phyloP scores from a whole-genome alignment of 2,888 invertebrate genomes.

The Drosophila neutralis region DNA sequence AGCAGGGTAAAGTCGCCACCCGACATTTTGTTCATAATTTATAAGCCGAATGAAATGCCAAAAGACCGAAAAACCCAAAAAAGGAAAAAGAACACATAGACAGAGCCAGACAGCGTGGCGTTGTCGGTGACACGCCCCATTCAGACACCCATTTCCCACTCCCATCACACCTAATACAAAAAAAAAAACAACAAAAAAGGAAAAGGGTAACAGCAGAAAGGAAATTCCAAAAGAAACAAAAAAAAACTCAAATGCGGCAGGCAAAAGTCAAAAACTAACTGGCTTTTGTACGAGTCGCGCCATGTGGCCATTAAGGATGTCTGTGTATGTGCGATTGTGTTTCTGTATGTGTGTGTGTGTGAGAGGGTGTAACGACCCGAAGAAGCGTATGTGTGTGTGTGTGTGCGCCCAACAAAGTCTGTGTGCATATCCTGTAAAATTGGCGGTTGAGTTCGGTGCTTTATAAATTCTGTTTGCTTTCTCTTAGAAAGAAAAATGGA shows the following conservation, averaged over 20 bases:
- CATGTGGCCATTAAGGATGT: slow-evolving; percentile 70
- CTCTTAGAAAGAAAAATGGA: not conserved
- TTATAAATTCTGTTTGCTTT: not conserved
- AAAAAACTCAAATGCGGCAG: slow-evolving; percentile 48
- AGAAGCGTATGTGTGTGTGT: slow-evolving; percentile 19
- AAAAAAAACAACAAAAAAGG: slow-evolving; percentile 16
- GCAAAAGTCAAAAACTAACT: slow-evolving; percentile 77
- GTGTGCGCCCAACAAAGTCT: slow-evolving; percentile 17
- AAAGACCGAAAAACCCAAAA: slow-evolving; percentile 22
- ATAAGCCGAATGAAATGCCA: slow-evolving; percentile 62
- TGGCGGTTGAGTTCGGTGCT: not conserved
- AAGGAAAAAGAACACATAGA: slow-evolving; percentile 25
- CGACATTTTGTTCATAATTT: slow-evolving; percentile 72
- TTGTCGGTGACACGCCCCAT: slow-evolving; percentile 50
- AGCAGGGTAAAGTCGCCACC: slow-evolving; percentile 16
- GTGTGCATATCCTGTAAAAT: slow-evolving; percentile 45
- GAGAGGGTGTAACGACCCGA: slow-evolving; percentile 42
- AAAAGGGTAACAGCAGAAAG: slow-evolving; percentile 57
- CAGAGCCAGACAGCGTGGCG: slow-evolving; percentile 73
- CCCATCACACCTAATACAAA: not conserved
- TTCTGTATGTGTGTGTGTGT: slow-evolving; percentile 19
- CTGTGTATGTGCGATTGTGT: slow-evolving; percentile 25
- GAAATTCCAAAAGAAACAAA: slow-evolving; percentile 8
- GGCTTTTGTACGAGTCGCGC: slow-evolving; percentile 74
- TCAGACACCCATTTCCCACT: slow-evolving; percentile 6